Conservation (phyloP, 2,888 invertebrate genomes). For the Nymphalis c-album region DNA sequence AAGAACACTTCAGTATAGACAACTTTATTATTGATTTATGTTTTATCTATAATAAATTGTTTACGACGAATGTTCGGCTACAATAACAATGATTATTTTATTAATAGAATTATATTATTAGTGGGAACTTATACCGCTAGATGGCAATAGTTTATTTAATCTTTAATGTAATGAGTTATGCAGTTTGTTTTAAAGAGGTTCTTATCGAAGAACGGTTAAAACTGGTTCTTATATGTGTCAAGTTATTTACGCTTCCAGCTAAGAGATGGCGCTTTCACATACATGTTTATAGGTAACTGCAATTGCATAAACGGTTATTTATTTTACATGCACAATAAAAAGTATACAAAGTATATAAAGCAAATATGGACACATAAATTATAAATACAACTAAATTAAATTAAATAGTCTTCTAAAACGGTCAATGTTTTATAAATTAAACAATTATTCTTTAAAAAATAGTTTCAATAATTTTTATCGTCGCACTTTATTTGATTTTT, state of each 20-base stretch:
- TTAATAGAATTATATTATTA: constrained; percentile 36
- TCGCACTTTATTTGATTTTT: no score
- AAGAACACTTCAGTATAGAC: constrained; percentile 39
- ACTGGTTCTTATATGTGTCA: constrained; percentile 53
- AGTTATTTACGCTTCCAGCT: constrained; percentile 51
- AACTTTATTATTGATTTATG: constrained; percentile 40
- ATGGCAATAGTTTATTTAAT: constrained; percentile 45
- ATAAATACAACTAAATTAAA: no score
- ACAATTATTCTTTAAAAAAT: no score
- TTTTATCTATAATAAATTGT: constrained; percentile 38
- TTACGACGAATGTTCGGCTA: constrained; percentile 10
- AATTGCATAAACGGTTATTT: not conserved
- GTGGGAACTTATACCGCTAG: constrained; percentile 46
- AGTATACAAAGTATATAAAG: no score
- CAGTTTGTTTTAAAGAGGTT: constrained; percentile 43
- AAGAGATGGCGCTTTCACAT: constrained; percentile 54
- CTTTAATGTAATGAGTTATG: constrained; percentile 24
- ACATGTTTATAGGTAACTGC: constrained; percentile 37
- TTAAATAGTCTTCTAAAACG: no score
- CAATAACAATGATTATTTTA: constrained; percentile 22
- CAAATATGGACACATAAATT: no score
- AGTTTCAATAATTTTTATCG: no score
- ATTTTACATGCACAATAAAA: no score
- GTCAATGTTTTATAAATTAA: no score
- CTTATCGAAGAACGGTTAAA: constrained; percentile 51